Percentiles rank a stretch among this genome's conserved stretches.
These are phyloP conservation scores for Aporophyla nigra DNA, from an alignment of 2,888 invertebrate genomes.

Conservation along the genomic window DNA sequence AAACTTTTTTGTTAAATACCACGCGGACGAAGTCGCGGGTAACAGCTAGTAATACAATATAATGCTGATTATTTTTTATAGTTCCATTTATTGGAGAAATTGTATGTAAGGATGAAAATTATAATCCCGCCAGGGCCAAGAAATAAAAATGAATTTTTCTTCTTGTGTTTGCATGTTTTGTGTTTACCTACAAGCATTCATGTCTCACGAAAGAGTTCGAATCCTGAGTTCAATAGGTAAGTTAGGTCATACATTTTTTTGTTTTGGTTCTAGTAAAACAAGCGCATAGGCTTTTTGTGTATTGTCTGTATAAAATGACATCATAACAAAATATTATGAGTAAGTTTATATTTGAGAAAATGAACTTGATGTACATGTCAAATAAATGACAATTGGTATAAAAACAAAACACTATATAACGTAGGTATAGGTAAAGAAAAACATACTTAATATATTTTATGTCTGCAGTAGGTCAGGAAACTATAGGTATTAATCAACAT, in stretches of 20 bases:
- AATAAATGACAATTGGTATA: background rate
- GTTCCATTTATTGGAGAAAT: background rate
- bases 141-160: conserved; percentile 14
- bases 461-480: conserved; percentile 26
- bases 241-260: background rate
- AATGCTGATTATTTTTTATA: no score
- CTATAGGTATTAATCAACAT: conserved; percentile 10
- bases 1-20: no score
- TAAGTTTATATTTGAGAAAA: background rate
- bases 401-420: background rate
- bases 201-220: background rate
- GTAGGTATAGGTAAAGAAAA: background rate
- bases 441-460: conserved; percentile 1
- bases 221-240: background rate
- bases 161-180: background rate
- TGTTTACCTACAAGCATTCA: background rate
- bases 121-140: background rate
- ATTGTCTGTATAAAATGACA: background rate
- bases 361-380: background rate
- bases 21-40: no score
- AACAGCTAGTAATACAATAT: no score
- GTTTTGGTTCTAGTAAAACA: background rate
- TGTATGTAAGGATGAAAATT: background rate
- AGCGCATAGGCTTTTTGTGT: background rate
- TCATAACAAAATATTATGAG: background rate